Base-by-base conservation (phyloP, 2,797 vertebrate species). In the Psittacula echo region DNA sequence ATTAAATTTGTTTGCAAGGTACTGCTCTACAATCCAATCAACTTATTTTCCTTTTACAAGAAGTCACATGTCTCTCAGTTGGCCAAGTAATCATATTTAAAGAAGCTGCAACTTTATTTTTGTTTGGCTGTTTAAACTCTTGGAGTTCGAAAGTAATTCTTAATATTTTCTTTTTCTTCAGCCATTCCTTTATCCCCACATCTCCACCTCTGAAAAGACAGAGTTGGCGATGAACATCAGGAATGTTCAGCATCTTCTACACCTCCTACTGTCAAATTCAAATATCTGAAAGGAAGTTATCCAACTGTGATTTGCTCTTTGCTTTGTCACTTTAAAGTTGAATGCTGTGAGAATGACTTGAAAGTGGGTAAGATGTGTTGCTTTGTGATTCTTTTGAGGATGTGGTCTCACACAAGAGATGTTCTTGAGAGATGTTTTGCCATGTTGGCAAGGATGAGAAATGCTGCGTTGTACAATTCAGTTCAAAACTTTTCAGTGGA, bases 401-500 rank as follows among this genome's bases (percentile, higher is more conserved):
- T 76, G 17, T 20, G n/a, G 3, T 73, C n/a, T 86, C 41, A 4
- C 24, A 4, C 13, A 22, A 30, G 54, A 83, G 47, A 24, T 1
- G 2, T 65, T 42, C 2, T 1, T 7, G 47, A 53, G 34, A 24
- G 41, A 2, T 34, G 21, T 5, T 29, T 26, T 73, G 30, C 44
- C 1, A 0, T 44, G 54, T 64, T 71, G 29, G 64, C 7, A 6
- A 17, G 58, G 22, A 30, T 61, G n/a, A 34, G 34, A 61, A 53
- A 6, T 24, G 10, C 20, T 1, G 2, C 7, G 2, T 62, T 39
- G 22, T 41, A 27, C 17, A 58, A 2, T 11, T 54, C 0, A 1
- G 1, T 30, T 15, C 13, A 76, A 76, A 71, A 48, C 13, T 73
- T 89, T 82, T n/a, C 45, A 37, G 22, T 72, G 37, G 19, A n/a